Evolutionary conservation across 2,113 vertebrate species (phyloP).

Genomic region (Micronycteris hirsuta): DNA sequence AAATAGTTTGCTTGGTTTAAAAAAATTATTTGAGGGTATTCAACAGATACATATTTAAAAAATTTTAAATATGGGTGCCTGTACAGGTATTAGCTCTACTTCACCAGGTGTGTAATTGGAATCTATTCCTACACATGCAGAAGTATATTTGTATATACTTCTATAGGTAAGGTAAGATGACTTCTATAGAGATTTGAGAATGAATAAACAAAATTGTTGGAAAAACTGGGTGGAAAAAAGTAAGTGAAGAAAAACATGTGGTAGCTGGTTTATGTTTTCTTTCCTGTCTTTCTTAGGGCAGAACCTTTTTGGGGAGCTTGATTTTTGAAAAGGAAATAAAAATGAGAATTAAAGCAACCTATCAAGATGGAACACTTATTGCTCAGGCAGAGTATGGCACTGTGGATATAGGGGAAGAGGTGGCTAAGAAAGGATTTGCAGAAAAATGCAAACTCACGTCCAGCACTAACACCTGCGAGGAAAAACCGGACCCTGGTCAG

Average conservation of each 20-base stretch:
- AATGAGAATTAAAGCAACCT: slow-evolving; percentile 77
- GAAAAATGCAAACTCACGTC: slow-evolving; percentile 63
- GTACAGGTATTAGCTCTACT: background rate
- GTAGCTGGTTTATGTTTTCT: slow-evolving; percentile 35
- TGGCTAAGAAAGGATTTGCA: slow-evolving; percentile 84
- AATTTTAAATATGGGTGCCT: background rate
- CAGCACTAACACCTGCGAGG: background rate
- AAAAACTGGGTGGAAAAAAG: slow-evolving; percentile 44
- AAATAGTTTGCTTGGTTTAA: background rate
- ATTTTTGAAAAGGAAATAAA: slow-evolving; percentile 84
- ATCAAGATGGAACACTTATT: slow-evolving; percentile 81
- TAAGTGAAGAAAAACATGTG: slow-evolving; percentile 11
- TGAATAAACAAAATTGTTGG: background rate
- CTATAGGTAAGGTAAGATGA: background rate
- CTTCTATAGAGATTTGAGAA: background rate
- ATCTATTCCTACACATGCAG: background rate
- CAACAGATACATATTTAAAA: slow-evolving; percentile 8
- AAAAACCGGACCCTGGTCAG: slow-evolving; percentile 34
- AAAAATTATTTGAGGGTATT: slow-evolving; percentile 11
- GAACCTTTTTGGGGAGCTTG: slow-evolving; percentile 82
- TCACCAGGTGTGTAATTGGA: background rate
- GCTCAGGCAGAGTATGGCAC: slow-evolving; percentile 80
- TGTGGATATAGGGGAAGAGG: slow-evolving; percentile 83
- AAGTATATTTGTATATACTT: slow-evolving; percentile 1
- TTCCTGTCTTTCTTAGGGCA: slow-evolving; percentile 78